Base-by-base conservation (phyloP, 2,888 invertebrate species). In the Quadroppia sp. region DNA sequence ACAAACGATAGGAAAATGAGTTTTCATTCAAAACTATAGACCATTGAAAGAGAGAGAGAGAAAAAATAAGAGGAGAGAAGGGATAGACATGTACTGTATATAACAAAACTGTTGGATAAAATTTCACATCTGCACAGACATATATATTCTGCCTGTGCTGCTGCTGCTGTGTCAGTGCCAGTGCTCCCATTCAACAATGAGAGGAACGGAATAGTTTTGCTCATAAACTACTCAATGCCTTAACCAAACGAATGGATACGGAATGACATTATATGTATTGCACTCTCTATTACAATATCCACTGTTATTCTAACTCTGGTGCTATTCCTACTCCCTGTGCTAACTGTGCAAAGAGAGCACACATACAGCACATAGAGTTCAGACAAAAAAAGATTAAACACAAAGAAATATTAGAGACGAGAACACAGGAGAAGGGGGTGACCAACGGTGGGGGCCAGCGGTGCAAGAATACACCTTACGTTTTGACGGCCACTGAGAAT, bases 221-320 rank as follows among this genome's bases (percentile, higher is more conserved):
- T 25, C n/a, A 23, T 25, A 53, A 23, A 53, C 45, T 9, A n/a
- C n/a, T n/a, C n/a, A n/a, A n/a, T 25, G n/a, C 9, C 53, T 25
- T 53, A 53, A 53, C n/a, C n/a, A 53, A 53, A 25, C 53, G 25
- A 53, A 53, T 53, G 53, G 36, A 53, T 53, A 53, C 53, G 53
- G 53, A 53, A 53, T 53, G 25, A 11, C 53, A 50, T 50, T 53
- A 25, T 25, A 23, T 53, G 23, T 25, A 53, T 45, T 45, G 15
- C 45, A 15, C 6, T 53, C 23, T 53, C 7, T n/a, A 20, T n/a
- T 50, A 50, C 50, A 50, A 50, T 50, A 50, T 50, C 20, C 11
- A 53, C 50, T 53, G 53, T 53, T 53, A 53, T 53, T 53, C 53
- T 53, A 53, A 53, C 53, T 25, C 53, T 53, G 11, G 25, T 11